Evolutionary conservation across 1,140 invertebrate genomes (phyloP), one percentile per base, ranked within the genome.

Genomic region (Samia ricini): DNA sequence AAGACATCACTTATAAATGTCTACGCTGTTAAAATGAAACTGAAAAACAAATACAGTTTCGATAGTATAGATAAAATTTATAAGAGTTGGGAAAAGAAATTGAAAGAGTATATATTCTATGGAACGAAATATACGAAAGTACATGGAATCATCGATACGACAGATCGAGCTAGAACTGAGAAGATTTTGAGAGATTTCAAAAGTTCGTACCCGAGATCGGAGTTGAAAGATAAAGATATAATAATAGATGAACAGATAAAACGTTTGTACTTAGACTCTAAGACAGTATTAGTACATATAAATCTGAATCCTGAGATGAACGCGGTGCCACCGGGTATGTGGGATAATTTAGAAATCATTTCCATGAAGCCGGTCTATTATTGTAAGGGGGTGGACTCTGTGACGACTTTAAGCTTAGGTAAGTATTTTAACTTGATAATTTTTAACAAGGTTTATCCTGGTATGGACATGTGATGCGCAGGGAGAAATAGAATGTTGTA

Each of bases 311-410:
- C 77, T 0, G 69, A 75, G 6, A 81, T 84, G 74, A 69, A 33
- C 24, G 68, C 77, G 0, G 76, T 83, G 10, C 50, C 65, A 5
- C 83, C 82, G 18, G 82, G 79, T 0, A 62, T 23, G 8, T 88
- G 85, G 85, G 72, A 79, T 5, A 64, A 72, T 7, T 10, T 87
- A 7, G 69, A 79, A 26, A 72, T 90, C 19, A 10, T 80, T 0
- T 83, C 65, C 12, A 88, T 90, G 84, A 85, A 77, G 26, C 81
- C 83, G 1, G 77, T 77, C 0, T 86, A 79, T 56, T 81, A 73
- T 42, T 90, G 88, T 51, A 69, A 66, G 19, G 26, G 5, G 8
- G 5, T 49, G 8, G 57, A 59, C 15, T 24, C 36, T 4, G 12
- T 24, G 10, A 70, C 70, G 3, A 63, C 50, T 2, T 20, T 63